Evolutionary conservation across 2,797 vertebrate species (phyloP), one percentile per base, ranked within the genome.

Genomic region (Xyrichtys novacula): DNA sequence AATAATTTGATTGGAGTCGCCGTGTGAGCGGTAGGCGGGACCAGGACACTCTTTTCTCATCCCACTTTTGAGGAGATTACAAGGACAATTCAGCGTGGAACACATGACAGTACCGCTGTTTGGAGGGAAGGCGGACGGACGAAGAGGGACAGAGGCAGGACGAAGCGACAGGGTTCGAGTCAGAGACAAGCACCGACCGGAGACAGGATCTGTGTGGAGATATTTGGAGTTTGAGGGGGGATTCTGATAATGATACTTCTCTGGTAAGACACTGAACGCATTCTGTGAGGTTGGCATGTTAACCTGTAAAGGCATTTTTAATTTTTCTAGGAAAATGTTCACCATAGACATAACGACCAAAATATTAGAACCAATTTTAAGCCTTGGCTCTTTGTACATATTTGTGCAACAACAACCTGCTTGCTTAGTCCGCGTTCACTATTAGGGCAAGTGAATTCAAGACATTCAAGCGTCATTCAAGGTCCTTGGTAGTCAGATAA

Each of bases 11-110:
- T 82, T 81, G 75, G 87, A 80, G 80, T 76, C 50, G 50, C 48
- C 26, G 47, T 49, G 42, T 47, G 78, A 70, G 68, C 72, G 53
- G 91, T 74, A 85, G 93, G 94, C 91, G 91, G 92, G 89, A 71
- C 90, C 85, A 44, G 69, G 65, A 47, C 70, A 7, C 53, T 72
- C 68, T 76, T 62, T 76, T 62, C 71, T 71, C 89, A 84, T 88
- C 89, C 85, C 88, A 85, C 91, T 89, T 89, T 58, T 23, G 85
- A 81, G 61, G 28, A 83, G 78, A 90, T 92, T 90, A 89, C 74
- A 36, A 47, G 67, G 59, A 77, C 60, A 74, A 49, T 78, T 79
- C 20, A 52, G 15, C 31, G 62, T 29, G 60, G 79, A 75, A 77
- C 89, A 67, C 85, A 89, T 87, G 88, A 84, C 81, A 85, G 66